These are phyloP conservation scores for Axea sp. DNA, from an alignment of 2,888 invertebrate genomes.

Conservation along the genomic window DNA sequence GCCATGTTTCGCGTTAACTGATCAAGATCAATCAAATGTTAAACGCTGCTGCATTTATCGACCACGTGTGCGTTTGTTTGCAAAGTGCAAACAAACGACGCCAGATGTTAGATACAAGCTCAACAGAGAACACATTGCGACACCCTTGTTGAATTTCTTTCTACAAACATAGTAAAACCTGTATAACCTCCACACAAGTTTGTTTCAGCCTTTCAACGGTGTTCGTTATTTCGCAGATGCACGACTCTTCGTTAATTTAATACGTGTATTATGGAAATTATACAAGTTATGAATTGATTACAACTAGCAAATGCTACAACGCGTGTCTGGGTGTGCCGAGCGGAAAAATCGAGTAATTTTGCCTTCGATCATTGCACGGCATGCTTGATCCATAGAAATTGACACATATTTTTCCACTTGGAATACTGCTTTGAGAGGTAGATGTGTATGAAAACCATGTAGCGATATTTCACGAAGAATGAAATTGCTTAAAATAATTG, in stretches of 20 bases:
- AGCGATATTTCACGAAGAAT: not conserved
- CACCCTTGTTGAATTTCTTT: not conserved
- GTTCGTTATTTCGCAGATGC: too few relatives aligned
- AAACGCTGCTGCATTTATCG: conserved; percentile 24
- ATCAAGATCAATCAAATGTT: conserved; percentile 37
- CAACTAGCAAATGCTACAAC: too few relatives aligned
- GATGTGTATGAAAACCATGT: conserved; percentile 19
- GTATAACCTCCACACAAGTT: not conserved
- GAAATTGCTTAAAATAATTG: too few relatives aligned
- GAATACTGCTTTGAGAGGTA: conserved; percentile 32
- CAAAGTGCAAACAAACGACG: conserved; percentile 26
- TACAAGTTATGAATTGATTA: too few relatives aligned
- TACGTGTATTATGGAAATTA: too few relatives aligned
- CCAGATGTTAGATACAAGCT: conserved; percentile 36
- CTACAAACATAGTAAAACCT: not conserved
- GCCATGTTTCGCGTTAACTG: conserved; percentile 38
- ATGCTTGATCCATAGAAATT: too few relatives aligned
- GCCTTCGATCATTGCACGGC: too few relatives aligned
- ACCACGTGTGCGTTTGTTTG: conserved; percentile 14
- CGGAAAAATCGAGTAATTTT: too few relatives aligned
- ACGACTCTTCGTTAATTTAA: too few relatives aligned
- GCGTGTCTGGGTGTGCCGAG: too few relatives aligned
- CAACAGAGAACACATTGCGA: conserved; percentile 32
- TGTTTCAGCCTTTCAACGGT: too few relatives aligned
- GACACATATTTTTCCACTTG: not conserved